A percentile compares a stretch with the other conserved stretches of the same genome.
Conservation (phyloP, 2,888 invertebrate species). For the Muscina levida region DNA sequence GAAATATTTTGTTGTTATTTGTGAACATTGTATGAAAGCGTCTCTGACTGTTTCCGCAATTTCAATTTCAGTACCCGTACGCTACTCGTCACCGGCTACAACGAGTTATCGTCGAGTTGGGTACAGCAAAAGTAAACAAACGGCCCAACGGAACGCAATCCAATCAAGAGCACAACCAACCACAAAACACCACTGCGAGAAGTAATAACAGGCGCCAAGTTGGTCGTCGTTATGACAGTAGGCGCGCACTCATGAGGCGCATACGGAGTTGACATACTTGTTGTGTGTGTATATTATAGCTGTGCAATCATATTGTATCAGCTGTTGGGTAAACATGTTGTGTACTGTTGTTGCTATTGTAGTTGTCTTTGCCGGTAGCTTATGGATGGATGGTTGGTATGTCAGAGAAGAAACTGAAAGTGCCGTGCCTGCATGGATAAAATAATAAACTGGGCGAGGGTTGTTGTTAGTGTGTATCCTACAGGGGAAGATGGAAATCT, state of each 20-base stretch:
- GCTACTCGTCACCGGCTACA: constrained; percentile 64
- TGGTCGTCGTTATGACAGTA: constrained; percentile 1
- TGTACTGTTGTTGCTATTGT: constrained; percentile 4
- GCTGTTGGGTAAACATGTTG: constrained; percentile 32
- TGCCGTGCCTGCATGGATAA: neutral
- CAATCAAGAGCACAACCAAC: constrained; percentile 64
- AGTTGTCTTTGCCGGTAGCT: constrained; percentile 51
- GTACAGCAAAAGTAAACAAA: constrained; percentile 37
- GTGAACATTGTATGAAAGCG: constrained; percentile 53
- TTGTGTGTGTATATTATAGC: too few relatives aligned
- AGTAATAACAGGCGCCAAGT: constrained; percentile 58
- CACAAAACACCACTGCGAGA: constrained; percentile 64
- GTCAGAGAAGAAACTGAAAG: neutral
- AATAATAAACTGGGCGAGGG: neutral
- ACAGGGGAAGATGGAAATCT: neutral
- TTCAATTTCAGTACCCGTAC: constrained; percentile 55
- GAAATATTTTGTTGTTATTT: constrained; percentile 41
- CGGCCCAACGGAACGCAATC: constrained; percentile 47
- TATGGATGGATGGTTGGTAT: neutral
- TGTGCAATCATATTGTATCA: neutral
- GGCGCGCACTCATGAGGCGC: constrained; percentile 2
- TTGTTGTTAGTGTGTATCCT: neutral
- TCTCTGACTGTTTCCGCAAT: constrained; percentile 50
- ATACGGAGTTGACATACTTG: neutral
- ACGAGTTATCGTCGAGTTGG: constrained; percentile 62